Base-by-base conservation (phyloP, 2,113 vertebrate species). In the Poeciliopsis occidentalis region DNA sequence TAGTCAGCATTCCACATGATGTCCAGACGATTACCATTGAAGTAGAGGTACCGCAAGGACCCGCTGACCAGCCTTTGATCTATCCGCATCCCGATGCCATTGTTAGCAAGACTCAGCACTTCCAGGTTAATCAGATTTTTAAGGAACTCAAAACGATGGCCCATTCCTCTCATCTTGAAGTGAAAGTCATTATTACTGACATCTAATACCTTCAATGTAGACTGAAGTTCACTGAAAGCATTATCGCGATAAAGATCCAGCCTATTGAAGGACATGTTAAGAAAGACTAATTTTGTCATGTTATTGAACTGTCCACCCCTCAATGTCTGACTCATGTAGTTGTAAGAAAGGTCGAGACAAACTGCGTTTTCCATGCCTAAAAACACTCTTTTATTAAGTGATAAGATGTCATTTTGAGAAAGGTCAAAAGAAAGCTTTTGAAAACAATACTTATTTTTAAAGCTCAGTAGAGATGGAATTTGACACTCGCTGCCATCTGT, bases 331-430 rank as follows among this genome's bases (percentile, higher is more conserved):
- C 88, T 95, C 76, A 95, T 93, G 80, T 95, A 96, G 85, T 96
- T 96, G 71, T 83, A 91, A 30, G 95, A 95, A 78, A 96, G 85
- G 81, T 95, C 92, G 61, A 96, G 84, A 81, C 95, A 96, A 57
- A 91, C 87, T 15, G 78, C 88, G 2, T 92, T 79, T 47, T 94
- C 95, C 92, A 96, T 92, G 39, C 93, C 94, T 61, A 60, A 32
- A 64, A 95, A 94, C 32, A 91, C 71, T 4, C 69, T 41, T 70
- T 82, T 29, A 22, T 85, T 82, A 8, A 96, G 66, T 67, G 71
- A 90, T 61, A 93, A 57, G 57, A 96, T 93, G 67, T 94, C 91
- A 86, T 96, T 96, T 81, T 94, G 92, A 64, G 95, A 96, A 1
- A 96, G 67, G 76, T 96, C 93, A 87, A 94, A 85, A 27, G 60